phyloP scores from a whole-genome alignment of 2,888 invertebrate genomes.

The Eupithecia pulchellata region DNA sequence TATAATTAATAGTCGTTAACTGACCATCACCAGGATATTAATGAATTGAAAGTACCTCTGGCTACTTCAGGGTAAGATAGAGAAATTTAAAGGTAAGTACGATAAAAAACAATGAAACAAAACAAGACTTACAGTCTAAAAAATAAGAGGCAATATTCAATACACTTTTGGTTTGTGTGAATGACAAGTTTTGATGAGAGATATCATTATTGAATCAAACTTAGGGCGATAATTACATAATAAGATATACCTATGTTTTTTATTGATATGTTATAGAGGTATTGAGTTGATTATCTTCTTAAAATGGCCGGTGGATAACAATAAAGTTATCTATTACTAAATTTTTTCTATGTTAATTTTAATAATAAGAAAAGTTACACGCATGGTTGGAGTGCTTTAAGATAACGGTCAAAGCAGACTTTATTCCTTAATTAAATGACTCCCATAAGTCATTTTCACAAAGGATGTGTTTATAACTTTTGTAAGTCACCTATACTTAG shows the following conservation, averaged over 20 bases:
- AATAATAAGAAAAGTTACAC: background rate
- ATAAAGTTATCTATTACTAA: slow-evolving; percentile 2
- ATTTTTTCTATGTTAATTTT: background rate
- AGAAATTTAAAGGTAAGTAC: slow-evolving; percentile 23
- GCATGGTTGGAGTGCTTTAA: background rate
- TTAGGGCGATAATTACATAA: slow-evolving; percentile 34
- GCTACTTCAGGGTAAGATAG: slow-evolving; percentile 61
- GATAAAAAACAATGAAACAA: slow-evolving; percentile 27
- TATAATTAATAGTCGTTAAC: slow-evolving; percentile 79
- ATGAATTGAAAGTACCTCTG: slow-evolving; percentile 68
- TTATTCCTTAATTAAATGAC: background rate
- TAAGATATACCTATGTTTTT: slow-evolving; percentile 25
- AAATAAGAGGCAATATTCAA: slow-evolving; percentile 24
- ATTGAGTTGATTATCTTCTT: background rate
- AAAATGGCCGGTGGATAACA: background rate
- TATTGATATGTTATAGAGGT: slow-evolving; percentile 28
- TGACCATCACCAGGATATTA: slow-evolving; percentile 73
- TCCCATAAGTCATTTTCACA: background rate
- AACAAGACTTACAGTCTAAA: slow-evolving; percentile 19
- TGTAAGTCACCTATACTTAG: background rate
- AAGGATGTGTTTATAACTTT: background rate
- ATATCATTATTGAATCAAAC: slow-evolving; percentile 37
- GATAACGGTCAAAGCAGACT: background rate
- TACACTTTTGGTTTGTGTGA: slow-evolving; percentile 9
- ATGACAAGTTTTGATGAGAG: slow-evolving; percentile 32